phyloP scores from a whole-genome alignment of 2,888 invertebrate genomes.

The Portevinia maculata region DNA sequence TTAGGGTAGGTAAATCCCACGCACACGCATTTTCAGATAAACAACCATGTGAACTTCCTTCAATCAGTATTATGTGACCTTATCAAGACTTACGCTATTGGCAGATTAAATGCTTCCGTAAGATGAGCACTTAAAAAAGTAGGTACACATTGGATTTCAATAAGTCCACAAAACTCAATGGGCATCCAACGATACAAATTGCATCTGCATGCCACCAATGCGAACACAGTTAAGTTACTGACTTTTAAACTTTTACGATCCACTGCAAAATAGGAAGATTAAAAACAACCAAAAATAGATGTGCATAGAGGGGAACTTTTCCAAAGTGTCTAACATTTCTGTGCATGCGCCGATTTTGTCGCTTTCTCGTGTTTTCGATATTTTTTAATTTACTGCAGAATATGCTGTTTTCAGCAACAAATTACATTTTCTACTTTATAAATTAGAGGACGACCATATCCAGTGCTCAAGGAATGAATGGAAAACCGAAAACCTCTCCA shows the following conservation, averaged over 20 bases:
- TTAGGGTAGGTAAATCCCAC: constrained; percentile 23
- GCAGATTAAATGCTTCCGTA: too few relatives aligned
- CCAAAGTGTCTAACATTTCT: background rate
- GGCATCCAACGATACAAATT: too few relatives aligned
- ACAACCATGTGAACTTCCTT: background rate
- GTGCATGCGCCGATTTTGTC: constrained; percentile 45
- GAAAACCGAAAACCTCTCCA: background rate
- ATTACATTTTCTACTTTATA: too few relatives aligned
- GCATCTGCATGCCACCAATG: too few relatives aligned
- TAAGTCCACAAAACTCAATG: background rate
- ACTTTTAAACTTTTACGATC: constrained; percentile 20
- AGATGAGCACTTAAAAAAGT: too few relatives aligned
- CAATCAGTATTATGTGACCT: too few relatives aligned
- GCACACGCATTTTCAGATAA: constrained; percentile 6
- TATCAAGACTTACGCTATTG: too few relatives aligned
- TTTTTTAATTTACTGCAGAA: background rate
- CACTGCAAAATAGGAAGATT: constrained; percentile 23
- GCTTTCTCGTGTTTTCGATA: background rate
- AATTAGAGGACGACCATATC: too few relatives aligned
- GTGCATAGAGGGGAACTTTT: background rate
- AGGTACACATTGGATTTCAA: too few relatives aligned
- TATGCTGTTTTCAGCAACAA: background rate
- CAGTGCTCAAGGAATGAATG: too few relatives aligned
- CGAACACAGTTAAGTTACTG: background rate
- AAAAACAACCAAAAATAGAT: constrained; percentile 20